Base-by-base conservation (phyloP, 2,797 vertebrate species). In the Brotula barbata region DNA sequence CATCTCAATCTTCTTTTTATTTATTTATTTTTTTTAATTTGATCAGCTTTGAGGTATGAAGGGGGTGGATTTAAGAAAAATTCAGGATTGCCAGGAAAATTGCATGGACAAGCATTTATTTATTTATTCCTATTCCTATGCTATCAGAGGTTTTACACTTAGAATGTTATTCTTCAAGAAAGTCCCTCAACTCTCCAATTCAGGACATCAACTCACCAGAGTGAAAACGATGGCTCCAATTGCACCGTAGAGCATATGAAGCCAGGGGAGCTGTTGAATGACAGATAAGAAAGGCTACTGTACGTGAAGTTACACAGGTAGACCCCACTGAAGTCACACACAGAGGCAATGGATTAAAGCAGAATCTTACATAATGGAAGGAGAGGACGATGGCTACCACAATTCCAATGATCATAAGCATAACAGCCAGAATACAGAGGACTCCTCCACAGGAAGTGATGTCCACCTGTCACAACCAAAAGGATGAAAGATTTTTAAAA, bases 181-280 rank as follows among this genome's bases (percentile, higher is more conserved):
- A 6, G 2, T 11, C 31, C 31, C 11, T 33, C 31, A 7, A 33
- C 6, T 33, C 9, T 40, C 40, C 40, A 19, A 9, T 16, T 36
- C 49, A 46, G 34, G 28, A 47, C 58, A 31, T 19, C 34, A 58
- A 67, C 96, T 95, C 83, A 98, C 96, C 95, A 98, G 87, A 23
- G 95, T 98, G 85, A 95, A 97, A 39, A 90, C 80, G 0, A 97
- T 85, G 46, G 96, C 96, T 15, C 95, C 95, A 0, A 96, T 88
- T 65, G 93, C 94, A 0, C 94, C 94, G 0, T 96, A 98, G 49
- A 99, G 77, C 96, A 98, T 98, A 50, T 98, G 95, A 16, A 97
- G 93, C 96, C 96, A 98, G 5, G 89, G 86, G 15, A 98, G 75
- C 97, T 99, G 87, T 2, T 1, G 10, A 1, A 71, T 41, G 68